Conservation (phyloP, 2,797 vertebrate species). For the Sebastiscus tertius region DNA sequence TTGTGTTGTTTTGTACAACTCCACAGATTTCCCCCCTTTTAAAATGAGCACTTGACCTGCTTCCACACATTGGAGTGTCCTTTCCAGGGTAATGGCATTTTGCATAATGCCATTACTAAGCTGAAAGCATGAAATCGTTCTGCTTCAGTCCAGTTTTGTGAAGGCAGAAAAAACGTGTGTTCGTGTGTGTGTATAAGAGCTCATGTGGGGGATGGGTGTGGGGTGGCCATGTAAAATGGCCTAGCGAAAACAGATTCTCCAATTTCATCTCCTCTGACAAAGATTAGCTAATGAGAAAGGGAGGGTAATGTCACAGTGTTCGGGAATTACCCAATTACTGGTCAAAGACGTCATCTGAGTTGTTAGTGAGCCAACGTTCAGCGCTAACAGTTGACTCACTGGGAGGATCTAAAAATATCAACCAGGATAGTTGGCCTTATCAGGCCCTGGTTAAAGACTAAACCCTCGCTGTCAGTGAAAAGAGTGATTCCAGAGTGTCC, state of each 20-base stretch:
- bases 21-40: constrained; percentile 62
- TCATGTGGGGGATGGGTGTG: constrained; percentile 5
- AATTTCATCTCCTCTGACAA: constrained; percentile 28
- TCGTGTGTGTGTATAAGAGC: not conserved
- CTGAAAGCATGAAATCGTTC: constrained; percentile 82
- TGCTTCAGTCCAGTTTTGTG: constrained; percentile 68
- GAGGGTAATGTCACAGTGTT: not conserved
- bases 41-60: constrained; percentile 76
- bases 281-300: constrained; percentile 23
- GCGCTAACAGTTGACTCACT: not conserved
- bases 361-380: not conserved
- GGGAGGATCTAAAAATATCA: constrained; percentile 21
- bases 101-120: constrained; percentile 83
- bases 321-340: constrained; percentile 7
- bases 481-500: constrained; percentile 64
- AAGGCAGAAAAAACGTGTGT: constrained; percentile 19
- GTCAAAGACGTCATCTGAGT: not conserved
- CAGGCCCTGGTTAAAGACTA: constrained; percentile 37
- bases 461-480: constrained; percentile 46
- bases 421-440: constrained; percentile 28
- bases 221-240: constrained; percentile 24
- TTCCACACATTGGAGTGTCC: constrained; percentile 74
- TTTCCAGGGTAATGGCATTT: constrained; percentile 81
- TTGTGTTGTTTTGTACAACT: constrained; percentile 57
- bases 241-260: constrained; percentile 38